Evolutionary conservation across 2,888 invertebrate genomes (phyloP).

Genomic region (Temnothorax rugatulus): DNA sequence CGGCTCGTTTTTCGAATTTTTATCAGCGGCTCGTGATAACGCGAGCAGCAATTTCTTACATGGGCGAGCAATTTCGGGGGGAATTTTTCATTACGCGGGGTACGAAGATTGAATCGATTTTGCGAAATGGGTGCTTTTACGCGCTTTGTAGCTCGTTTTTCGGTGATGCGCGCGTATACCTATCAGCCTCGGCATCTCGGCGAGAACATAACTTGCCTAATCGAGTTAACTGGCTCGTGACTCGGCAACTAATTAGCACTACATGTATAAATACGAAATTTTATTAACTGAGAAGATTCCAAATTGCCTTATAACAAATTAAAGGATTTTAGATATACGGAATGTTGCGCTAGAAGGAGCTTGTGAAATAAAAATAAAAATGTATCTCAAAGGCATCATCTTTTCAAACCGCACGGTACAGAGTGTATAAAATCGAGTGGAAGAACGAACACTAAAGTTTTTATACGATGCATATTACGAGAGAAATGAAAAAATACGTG

Average conservation of each 20-base stretch:
- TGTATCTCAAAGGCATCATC: not conserved
- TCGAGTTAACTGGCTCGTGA: slow-evolving; percentile 12
- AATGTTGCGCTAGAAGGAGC: not conserved
- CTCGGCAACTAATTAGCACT: not conserved
- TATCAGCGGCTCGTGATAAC: slow-evolving; percentile 33
- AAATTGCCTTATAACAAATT: not conserved
- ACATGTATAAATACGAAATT: slow-evolving; percentile 3
- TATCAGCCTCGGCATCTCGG: not conserved
- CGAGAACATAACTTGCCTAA: slow-evolving; percentile 30
- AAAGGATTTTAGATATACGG: too few species aligned
- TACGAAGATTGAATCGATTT: slow-evolving; percentile 47
- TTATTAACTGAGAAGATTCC: not conserved
- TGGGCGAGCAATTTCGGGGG: slow-evolving; percentile 46
- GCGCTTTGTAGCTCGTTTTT: slow-evolving; percentile 26
- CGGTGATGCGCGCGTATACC: not conserved
- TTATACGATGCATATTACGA: not conserved
- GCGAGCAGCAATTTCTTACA: slow-evolving; percentile 49
- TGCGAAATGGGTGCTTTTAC: slow-evolving; percentile 32
- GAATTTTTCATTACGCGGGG: slow-evolving; percentile 47
- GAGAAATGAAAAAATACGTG: slow-evolving; percentile 20
- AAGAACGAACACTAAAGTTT: not conserved
- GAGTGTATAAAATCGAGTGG: not conserved
- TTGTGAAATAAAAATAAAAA: not conserved
- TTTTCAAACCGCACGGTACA: not conserved
- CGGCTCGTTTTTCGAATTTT: slow-evolving; percentile 45